A percentile compares a stretch with the other conserved stretches of the same genome.
These are phyloP conservation scores for Colostygia pectinataria DNA, from an alignment of 2,888 invertebrate genomes.

Conservation along the genomic window DNA sequence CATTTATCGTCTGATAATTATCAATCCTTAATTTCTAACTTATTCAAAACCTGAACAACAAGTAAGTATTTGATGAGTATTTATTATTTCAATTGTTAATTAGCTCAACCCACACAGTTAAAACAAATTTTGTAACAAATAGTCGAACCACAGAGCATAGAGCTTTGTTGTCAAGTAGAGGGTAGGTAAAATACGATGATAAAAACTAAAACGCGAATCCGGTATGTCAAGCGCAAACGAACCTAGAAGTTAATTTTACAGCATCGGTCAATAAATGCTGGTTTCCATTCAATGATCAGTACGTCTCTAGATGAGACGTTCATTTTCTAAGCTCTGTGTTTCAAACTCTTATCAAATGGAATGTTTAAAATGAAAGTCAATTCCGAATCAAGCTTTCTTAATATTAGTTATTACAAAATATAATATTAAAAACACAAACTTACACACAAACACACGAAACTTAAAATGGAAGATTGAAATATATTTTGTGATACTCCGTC, in stretches of 20 bases:
- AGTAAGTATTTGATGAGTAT: conserved; percentile 61
- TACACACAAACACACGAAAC: conserved; percentile 33
- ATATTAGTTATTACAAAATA: conserved; percentile 26
- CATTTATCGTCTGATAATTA: conserved; percentile 83
- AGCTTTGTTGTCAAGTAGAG: background rate
- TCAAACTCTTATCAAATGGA: conserved; percentile 27
- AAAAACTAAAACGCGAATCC: no score
- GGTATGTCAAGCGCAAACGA: no score
- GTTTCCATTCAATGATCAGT: background rate
- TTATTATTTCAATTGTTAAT: conserved; percentile 39
- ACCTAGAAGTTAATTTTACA: no score
- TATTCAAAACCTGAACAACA: conserved; percentile 80
- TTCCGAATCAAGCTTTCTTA: conserved; percentile 33
- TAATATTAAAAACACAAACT: conserved; percentile 32
- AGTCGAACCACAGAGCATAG: conserved; percentile 33
- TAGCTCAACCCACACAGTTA: conserved; percentile 35
- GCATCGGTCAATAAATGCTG: no score
- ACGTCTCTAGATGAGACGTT: background rate
- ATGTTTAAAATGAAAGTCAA: conserved; percentile 35
- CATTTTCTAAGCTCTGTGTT: conserved; percentile 15
- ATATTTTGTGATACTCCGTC: conserved; percentile 22
- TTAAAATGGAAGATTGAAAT: conserved; percentile 28
- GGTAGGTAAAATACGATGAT: no score
- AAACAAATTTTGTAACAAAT: conserved; percentile 48
- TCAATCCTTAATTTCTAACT: conserved; percentile 80